Conservation (phyloP, 1,140 invertebrate genomes). For the Stegodyphus dumicola region DNA sequence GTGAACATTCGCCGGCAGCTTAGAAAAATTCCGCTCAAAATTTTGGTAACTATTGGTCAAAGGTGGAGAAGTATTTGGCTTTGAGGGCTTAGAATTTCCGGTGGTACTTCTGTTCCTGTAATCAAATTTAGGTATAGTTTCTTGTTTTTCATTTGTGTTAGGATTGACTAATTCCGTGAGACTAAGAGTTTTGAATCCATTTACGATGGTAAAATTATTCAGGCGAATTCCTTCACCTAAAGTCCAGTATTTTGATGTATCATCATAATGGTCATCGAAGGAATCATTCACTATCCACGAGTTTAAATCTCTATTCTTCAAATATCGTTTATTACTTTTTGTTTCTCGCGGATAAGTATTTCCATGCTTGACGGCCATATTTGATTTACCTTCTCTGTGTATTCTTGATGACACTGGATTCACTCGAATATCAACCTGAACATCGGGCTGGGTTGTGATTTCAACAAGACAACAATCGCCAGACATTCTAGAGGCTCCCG, state of each 20-base stretch:
- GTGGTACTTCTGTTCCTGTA: neutral
- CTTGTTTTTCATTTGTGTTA: slow-evolving; percentile 26
- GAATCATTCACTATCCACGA: slow-evolving; percentile 45
- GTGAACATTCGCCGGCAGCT: slow-evolving; percentile 39
- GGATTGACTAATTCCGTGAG: slow-evolving; percentile 51
- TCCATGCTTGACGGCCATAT: slow-evolving; percentile 34
- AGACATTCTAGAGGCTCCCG: neutral
- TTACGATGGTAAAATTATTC: slow-evolving; percentile 55
- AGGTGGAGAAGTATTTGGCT: slow-evolving; percentile 1
- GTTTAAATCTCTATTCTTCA: slow-evolving; percentile 30
- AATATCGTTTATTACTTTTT: slow-evolving; percentile 34
- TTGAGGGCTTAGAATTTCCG: neutral
- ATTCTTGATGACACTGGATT: slow-evolving; percentile 35
- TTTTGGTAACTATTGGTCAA: slow-evolving; percentile 38
- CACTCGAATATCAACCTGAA: slow-evolving; percentile 51
- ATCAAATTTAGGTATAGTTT: slow-evolving; percentile 12
- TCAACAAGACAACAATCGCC: slow-evolving; percentile 50
- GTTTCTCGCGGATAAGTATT: slow-evolving; percentile 54
- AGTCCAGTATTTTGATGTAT: slow-evolving; percentile 21
- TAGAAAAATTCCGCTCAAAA: slow-evolving; percentile 53
- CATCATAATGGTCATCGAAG: slow-evolving; percentile 35
- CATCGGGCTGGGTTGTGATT: slow-evolving; percentile 50
- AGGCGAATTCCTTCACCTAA: slow-evolving; percentile 50
- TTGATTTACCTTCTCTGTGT: slow-evolving; percentile 10
- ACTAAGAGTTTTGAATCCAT: slow-evolving; percentile 51